A percentile compares a stretch with the other conserved stretches of the same genome.
Conservation (phyloP, 2,113 vertebrate genomes). For the Tyrannus savana region DNA sequence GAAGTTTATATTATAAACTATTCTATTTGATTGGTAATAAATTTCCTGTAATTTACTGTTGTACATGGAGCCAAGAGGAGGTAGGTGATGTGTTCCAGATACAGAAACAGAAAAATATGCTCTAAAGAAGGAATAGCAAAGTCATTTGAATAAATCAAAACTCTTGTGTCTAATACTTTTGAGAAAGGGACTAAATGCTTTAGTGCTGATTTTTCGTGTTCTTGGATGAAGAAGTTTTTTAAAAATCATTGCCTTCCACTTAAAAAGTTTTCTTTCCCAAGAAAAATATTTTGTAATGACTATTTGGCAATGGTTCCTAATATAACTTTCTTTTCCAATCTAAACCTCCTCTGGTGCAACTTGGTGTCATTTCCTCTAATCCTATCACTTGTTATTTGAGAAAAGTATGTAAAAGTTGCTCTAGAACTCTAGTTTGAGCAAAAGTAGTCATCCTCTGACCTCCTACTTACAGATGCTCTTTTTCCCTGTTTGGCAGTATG, state of each 20-base stretch:
- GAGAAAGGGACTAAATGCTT: not conserved
- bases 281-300: not conserved
- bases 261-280: not conserved
- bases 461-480: not conserved
- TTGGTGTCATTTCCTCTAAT: not conserved
- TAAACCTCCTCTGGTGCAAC: not conserved
- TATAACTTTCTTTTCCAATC: not conserved
- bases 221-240: not conserved
- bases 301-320: not conserved
- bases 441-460: not conserved
- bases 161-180: not conserved
- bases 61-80: not conserved
- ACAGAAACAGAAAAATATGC: not conserved
- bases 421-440: not conserved
- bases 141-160: not conserved
- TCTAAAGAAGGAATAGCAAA: not conserved
- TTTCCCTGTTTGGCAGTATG: not conserved
- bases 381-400: not conserved
- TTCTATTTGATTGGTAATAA: not conserved
- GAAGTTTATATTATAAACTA: not conserved
- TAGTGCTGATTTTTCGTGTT: not conserved
- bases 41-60: not conserved
- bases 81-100: not conserved
- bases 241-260: not conserved
- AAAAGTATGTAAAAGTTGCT: not conserved